Evolutionary conservation across 2,888 invertebrate genomes (phyloP), one percentile per base, ranked within the genome.

Genomic region (Caenorhabditis sulstoni): DNA sequence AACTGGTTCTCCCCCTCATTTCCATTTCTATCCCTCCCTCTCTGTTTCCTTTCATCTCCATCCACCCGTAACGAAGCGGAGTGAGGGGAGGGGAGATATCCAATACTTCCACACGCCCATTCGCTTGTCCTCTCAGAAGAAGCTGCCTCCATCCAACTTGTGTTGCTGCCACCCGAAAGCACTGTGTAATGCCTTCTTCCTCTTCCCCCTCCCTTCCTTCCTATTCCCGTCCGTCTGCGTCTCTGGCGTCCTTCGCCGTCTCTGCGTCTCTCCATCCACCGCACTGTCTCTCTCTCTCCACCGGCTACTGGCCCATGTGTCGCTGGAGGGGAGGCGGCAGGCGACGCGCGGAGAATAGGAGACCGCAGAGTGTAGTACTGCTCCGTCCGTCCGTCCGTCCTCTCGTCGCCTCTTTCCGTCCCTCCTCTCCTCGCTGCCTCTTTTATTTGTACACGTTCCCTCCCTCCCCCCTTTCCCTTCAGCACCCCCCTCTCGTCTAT

Each of bases 321-420:
- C 16, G 41, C 14, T 41, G 67, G 47, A 68, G 50, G 35, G 35
- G n/a, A 22, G 22, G 23, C 37, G 4, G 29, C 55, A 23, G 45
- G 45, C 44, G 23, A 44, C 35, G 59, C n/a, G 29, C 29, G 29
- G 29, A 47, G 47, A 20, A 55, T n/a, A n/a, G n/a, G 47, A 45
- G 49, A 61, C 12, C 12, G 37, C 45, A 20, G 55, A 55, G 47
- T 44, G 53, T 41, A 35, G 67, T 52, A 55, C 70, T 62, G 59
- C 47, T 59, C 70, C 57, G 67, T 55, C 68, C 68, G 68, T 68
- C 68, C 68, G 68, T 59, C 57, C 52, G 68, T 45, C 68, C 59
- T 50, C 53, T 50, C 20, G 20, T 41, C 59, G 61, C 44, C 37
- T n/a, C n/a, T n/a, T n/a, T n/a, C 7, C 50, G 22, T 45, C 39